phyloP scores from a whole-genome alignment of 2,888 invertebrate species.

The Eledone cirrhosa region DNA sequence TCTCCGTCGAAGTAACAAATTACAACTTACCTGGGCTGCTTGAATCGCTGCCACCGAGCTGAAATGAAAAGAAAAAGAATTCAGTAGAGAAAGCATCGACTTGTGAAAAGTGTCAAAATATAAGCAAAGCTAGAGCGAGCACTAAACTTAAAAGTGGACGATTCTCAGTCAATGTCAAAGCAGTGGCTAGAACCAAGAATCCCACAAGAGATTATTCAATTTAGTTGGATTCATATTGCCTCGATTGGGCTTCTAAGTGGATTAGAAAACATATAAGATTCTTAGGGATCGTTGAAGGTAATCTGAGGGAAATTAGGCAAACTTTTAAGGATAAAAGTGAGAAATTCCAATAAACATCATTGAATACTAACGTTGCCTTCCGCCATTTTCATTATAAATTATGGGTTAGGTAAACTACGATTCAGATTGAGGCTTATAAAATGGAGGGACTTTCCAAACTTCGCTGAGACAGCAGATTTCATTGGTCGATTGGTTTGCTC shows the following conservation, averaged over 20 bases:
- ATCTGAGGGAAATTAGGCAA: too few species aligned
- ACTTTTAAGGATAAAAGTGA: slow-evolving; percentile 16
- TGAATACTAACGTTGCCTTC: slow-evolving; percentile 53
- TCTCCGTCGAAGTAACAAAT: background rate
- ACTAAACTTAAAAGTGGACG: slow-evolving; percentile 26
- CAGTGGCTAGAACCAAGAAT: slow-evolving; percentile 12
- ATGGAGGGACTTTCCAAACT: slow-evolving; percentile 29
- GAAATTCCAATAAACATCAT: slow-evolving; percentile 40
- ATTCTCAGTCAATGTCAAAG: slow-evolving; percentile 23
- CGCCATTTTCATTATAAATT: slow-evolving; percentile 63
- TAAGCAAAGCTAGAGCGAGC: slow-evolving; percentile 12
- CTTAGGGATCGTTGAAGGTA: too few species aligned
- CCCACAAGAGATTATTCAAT: background rate
- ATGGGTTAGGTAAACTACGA: slow-evolving; percentile 52
- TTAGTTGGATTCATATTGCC: too few species aligned
- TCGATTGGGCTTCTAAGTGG: too few species aligned
- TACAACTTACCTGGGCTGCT: slow-evolving; percentile 58
- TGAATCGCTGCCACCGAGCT: slow-evolving; percentile 57
- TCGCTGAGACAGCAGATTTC: slow-evolving; percentile 30
- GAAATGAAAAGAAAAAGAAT: slow-evolving; percentile 37
- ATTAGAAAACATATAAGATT: too few species aligned
- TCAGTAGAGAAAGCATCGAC: background rate
- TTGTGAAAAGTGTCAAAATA: slow-evolving; percentile 17
- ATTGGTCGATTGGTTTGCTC: slow-evolving; percentile 38
- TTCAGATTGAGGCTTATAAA: slow-evolving; percentile 55